Evolutionary conservation across 2,113 vertebrate genomes (phyloP).

Genomic region (Spheniscus mendiculus): DNA sequence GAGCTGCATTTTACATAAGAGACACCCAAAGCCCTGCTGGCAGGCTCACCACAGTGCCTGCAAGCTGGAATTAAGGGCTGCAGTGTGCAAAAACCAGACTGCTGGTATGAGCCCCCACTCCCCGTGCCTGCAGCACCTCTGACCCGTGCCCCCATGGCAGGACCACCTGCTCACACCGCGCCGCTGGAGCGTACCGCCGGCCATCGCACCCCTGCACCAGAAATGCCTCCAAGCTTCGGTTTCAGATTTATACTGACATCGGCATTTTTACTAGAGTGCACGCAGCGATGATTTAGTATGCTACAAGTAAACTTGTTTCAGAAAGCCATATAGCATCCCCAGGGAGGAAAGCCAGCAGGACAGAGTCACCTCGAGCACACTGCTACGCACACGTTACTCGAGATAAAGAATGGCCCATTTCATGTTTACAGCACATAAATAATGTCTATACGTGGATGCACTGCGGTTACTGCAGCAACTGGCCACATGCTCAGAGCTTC

Average conservation of each 20-base stretch:
- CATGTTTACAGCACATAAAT: neutral
- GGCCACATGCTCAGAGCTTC: rapidly evolving
- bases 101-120: rapidly evolving
- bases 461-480: neutral
- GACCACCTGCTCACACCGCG: neutral
- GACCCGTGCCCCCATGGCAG: rapidly evolving
- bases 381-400: rapidly evolving
- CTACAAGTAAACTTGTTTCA: neutral
- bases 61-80: neutral
- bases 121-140: neutral
- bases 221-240: neutral
- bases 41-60: rapidly evolving
- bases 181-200: neutral
- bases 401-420: neutral
- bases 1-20: neutral
- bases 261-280: neutral
- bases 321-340: neutral
- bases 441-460: rapidly evolving
- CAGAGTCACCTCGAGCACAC: neutral
- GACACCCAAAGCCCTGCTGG: neutral
- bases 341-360: neutral
- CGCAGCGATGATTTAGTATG: neutral
- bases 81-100: rapidly evolving
- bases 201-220: neutral
- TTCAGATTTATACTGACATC: neutral